Conservation (phyloP, 2,113 vertebrate species). For the Rallus limicola region DNA sequence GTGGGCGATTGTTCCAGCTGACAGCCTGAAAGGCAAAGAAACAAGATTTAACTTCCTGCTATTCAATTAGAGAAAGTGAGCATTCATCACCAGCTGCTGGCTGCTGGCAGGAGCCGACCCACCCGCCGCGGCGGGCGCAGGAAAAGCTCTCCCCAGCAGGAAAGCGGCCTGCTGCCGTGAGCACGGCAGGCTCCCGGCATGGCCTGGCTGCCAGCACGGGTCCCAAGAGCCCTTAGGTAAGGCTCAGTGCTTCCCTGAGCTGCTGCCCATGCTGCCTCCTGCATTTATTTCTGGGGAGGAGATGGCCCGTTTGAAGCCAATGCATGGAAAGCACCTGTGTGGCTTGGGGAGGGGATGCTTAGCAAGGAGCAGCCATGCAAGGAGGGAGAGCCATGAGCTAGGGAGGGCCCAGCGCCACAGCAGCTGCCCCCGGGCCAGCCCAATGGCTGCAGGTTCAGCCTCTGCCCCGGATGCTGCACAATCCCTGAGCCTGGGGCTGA, state of each 20-base stretch:
- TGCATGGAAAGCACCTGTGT: fast-evolving
- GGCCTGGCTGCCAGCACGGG: background rate
- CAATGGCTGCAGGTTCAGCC: background rate
- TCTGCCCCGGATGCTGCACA: background rate
- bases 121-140: background rate
- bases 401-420: fast-evolving
- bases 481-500: background rate
- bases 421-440: background rate
- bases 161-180: background rate
- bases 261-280: fast-evolving
- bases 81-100: conserved; percentile 46
- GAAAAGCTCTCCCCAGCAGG: background rate
- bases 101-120: conserved; percentile 20
- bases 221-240: background rate
- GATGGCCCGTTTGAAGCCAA: background rate
- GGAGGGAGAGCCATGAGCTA: background rate
- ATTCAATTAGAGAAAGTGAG: conserved; percentile 60
- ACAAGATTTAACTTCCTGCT: conserved; percentile 51
- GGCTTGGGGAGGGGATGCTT: fast-evolving
- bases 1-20: conserved; percentile 65
- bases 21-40: conserved; percentile 18
- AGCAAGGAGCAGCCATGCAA: fast-evolving
- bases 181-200: background rate
- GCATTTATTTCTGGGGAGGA: background rate
- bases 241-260: background rate